These are phyloP conservation scores for Ceratoteleas bidentatus DNA, from an alignment of 1,140 invertebrate species.

Conservation along the genomic window DNA sequence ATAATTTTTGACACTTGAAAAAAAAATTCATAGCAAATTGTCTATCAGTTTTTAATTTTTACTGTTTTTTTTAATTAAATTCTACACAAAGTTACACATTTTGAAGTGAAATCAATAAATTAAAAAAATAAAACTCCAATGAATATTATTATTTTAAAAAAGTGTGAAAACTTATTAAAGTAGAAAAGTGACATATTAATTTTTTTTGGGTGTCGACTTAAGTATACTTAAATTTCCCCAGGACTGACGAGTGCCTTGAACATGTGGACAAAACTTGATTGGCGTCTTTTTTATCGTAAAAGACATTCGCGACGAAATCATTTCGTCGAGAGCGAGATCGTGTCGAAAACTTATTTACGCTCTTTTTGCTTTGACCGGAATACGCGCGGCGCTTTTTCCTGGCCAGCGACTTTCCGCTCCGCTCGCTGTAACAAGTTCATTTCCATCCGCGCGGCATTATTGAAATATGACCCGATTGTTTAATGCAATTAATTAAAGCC, in stretches of 20 bases:
- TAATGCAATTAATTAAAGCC: constrained; percentile 41
- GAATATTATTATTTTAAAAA: no score
- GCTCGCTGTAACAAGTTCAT: constrained; percentile 41
- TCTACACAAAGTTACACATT: no score
- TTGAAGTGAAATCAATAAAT: no score
- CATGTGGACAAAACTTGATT: constrained; percentile 44
- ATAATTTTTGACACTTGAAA: no score
- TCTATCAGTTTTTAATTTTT: no score
- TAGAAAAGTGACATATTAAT: no score
- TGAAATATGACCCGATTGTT: constrained; percentile 44
- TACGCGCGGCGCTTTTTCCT: constrained; percentile 20
- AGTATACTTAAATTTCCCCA: background rate
- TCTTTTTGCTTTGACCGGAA: constrained; percentile 29
- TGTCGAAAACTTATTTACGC: constrained; percentile 46
- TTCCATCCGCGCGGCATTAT: constrained; percentile 22
- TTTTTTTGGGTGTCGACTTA: no score
- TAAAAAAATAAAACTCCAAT: no score
- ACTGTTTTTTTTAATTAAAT: no score
- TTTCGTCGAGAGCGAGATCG: constrained; percentile 9
- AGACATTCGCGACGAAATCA: constrained; percentile 31
- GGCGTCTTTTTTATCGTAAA: constrained; percentile 43
- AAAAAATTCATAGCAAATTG: no score
- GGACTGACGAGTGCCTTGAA: constrained; percentile 44
- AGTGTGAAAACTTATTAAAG: no score
- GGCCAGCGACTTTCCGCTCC: constrained; percentile 25